These are phyloP conservation scores for Zonitis immaculata DNA, from an alignment of 2,888 invertebrate genomes.

Conservation along the genomic window DNA sequence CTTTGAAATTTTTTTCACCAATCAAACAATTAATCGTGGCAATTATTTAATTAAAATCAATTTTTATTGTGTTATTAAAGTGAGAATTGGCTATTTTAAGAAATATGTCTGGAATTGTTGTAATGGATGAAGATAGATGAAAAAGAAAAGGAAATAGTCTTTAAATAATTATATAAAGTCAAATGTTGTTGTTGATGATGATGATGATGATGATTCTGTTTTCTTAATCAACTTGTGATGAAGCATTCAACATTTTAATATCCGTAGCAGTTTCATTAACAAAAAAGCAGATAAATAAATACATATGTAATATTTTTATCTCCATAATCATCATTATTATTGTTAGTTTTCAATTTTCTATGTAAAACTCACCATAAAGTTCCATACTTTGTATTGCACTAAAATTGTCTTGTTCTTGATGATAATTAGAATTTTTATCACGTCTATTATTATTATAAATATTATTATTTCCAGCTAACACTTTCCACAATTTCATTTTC, in stretches of 20 bases:
- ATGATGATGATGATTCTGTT: slow-evolving; percentile 15
- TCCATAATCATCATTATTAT: background rate
- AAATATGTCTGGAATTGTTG: slow-evolving; percentile 2
- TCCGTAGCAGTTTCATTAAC: background rate
- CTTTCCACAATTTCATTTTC: slow-evolving; percentile 49
- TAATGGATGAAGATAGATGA: background rate
- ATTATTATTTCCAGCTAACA: slow-evolving; percentile 46
- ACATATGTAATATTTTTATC: background rate
- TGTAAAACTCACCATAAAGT: slow-evolving; percentile 35
- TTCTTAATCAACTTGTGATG: slow-evolving; percentile 25
- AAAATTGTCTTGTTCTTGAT: slow-evolving; percentile 28
- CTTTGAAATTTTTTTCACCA: background rate
- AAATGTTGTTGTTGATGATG: background rate
- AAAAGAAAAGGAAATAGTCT: background rate
- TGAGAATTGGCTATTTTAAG: background rate
- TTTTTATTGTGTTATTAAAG: no score
- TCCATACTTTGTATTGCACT: slow-evolving; percentile 26
- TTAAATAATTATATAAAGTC: background rate
- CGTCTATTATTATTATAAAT: slow-evolving; percentile 39
- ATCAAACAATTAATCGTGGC: background rate
- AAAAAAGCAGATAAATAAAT: background rate
- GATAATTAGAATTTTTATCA: slow-evolving; percentile 23
- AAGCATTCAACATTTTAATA: slow-evolving; percentile 17
- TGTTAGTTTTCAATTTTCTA: no score
- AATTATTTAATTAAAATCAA: background rate